Evolutionary conservation across 2,888 invertebrate genomes (phyloP).

Genomic region (Lasioglossum calceatum): DNA sequence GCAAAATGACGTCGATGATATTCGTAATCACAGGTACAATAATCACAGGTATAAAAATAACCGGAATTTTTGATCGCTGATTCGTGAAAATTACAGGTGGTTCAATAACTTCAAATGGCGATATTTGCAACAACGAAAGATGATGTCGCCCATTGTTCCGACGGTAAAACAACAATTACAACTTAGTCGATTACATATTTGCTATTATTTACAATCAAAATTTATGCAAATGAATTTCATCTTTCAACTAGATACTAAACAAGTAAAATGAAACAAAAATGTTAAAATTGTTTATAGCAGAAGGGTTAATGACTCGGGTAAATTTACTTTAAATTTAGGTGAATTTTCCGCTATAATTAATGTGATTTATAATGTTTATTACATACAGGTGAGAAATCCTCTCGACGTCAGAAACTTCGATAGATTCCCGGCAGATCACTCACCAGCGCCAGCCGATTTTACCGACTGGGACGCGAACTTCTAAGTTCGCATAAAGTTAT

Average conservation of each 20-base stretch:
- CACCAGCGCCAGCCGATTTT: slow-evolving; percentile 92
- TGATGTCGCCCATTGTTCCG: slow-evolving; percentile 90
- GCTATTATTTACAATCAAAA: neutral
- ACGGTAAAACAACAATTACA: slow-evolving; percentile 83
- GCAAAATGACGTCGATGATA: slow-evolving; percentile 92
- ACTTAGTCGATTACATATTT: too few relatives aligned
- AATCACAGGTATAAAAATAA: neutral
- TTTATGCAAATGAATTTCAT: neutral
- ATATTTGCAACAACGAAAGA: slow-evolving; percentile 87
- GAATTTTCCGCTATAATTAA: neutral
- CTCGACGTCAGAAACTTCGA: slow-evolving; percentile 94
- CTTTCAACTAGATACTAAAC: neutral
- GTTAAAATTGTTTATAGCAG: too few relatives aligned
- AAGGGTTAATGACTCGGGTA: too few relatives aligned
- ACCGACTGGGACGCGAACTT: slow-evolving; percentile 96
- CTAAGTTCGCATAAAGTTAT: slow-evolving; percentile 79
- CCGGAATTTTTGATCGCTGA: neutral
- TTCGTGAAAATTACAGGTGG: slow-evolving; percentile 88
- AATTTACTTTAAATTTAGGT: too few relatives aligned
- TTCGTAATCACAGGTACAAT: slow-evolving; percentile 92
- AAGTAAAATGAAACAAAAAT: neutral
- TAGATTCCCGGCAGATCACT: slow-evolving; percentile 90
- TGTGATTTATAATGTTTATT: neutral
- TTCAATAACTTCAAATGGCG: slow-evolving; percentile 96
- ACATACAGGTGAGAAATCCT: slow-evolving; percentile 86